A percentile compares a stretch with the other conserved stretches of the same genome.
Conservation (phyloP, 2,113 vertebrate genomes). For the Pteronura brasiliensis region DNA sequence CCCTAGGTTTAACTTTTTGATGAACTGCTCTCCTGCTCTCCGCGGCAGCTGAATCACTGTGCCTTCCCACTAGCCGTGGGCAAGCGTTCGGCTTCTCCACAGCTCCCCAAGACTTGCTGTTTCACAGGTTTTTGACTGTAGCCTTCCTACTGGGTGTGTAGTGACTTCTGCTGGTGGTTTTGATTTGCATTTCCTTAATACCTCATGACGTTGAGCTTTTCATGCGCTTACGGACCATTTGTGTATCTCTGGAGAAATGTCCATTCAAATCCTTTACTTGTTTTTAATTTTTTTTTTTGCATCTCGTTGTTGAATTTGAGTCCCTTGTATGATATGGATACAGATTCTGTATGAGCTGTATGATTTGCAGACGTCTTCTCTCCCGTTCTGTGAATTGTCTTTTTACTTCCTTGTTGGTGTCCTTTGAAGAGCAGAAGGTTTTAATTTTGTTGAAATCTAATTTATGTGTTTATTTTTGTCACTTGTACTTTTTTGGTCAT, state of each 20-base stretch:
- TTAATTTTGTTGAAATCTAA: constrained; percentile 16
- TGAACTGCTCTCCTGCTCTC: neutral
- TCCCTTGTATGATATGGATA: neutral
- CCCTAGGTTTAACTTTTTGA: neutral
- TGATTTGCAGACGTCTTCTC: neutral
- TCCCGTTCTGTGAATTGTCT: neutral
- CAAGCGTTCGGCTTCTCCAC: neutral
- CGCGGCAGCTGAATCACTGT: neutral
- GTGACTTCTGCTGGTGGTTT: neutral
- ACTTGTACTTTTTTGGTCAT: neutral
- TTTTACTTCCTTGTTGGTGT: neutral
- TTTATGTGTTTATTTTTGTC: neutral
- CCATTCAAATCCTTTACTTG: neutral
- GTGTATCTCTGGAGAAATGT: constrained; percentile 2
- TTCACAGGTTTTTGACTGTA: neutral
- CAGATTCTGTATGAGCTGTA: neutral
- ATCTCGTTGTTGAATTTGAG: neutral
- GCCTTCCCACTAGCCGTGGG: neutral
- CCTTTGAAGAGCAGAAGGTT: neutral
- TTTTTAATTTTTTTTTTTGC: neutral
- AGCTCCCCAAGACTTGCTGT: neutral
- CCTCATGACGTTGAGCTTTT: neutral
- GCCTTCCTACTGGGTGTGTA: neutral
- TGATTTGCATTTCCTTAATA: neutral
- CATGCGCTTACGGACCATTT: neutral